Conservation (phyloP, 2,797 vertebrate species). For the Darevskia nairensis region DNA sequence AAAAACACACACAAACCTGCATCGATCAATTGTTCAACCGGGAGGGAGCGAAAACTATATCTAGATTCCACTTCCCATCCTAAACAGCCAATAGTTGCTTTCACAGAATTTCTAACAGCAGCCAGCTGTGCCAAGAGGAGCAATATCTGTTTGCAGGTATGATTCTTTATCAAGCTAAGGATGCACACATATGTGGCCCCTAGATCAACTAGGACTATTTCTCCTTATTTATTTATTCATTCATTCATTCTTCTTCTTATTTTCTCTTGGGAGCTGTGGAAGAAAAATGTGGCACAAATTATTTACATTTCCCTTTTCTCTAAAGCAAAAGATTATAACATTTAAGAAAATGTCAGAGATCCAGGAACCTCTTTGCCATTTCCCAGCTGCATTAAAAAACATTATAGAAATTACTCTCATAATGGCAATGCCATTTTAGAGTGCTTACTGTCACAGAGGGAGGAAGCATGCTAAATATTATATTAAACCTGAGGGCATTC, state of each 20-base stretch:
- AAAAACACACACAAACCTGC: background rate
- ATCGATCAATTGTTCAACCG: background rate
- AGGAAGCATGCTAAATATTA: background rate
- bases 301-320: background rate
- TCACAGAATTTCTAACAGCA: background rate
- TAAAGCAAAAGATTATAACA: conserved; percentile 16
- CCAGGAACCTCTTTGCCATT: conserved; percentile 21
- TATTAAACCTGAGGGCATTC: background rate
- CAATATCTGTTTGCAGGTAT: background rate
- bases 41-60: background rate
- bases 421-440: conserved; percentile 5
- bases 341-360: conserved; percentile 46
- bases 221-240: background rate
- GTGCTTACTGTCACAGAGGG: accelerated
- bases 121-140: too few species aligned
- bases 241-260: too few species aligned
- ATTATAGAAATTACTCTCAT: conserved; percentile 3
- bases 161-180: background rate
- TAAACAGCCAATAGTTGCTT: background rate
- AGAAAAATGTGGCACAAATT: background rate
- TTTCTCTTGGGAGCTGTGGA: conserved; percentile 16
- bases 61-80: background rate
- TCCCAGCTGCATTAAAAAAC: conserved; percentile 20
- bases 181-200: background rate
- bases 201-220: background rate